Conservation (phyloP, 2,113 vertebrate species). For the Octodon degus region DNA sequence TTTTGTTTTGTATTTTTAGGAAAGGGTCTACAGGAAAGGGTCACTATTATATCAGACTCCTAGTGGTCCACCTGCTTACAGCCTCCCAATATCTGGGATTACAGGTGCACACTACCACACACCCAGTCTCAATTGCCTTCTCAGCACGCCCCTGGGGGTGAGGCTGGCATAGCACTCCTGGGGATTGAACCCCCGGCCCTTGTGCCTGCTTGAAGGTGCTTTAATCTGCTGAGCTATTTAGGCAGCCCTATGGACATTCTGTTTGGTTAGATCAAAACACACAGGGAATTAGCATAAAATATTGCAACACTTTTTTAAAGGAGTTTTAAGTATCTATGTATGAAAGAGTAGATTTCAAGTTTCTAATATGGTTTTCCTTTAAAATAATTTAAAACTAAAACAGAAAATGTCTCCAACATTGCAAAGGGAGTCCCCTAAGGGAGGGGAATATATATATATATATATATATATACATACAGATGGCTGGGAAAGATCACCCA, state of each 20-base stretch:
- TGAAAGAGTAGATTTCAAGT: constrained; percentile 4
- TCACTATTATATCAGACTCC: too few species aligned
- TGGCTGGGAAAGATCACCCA: constrained; percentile 76
- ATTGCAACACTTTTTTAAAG: not conserved
- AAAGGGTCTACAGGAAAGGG: too few species aligned
- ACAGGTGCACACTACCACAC: too few species aligned
- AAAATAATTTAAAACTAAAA: constrained; percentile 72
- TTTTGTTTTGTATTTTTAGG: too few species aligned
- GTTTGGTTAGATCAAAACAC: constrained; percentile 8
- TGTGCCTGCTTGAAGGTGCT: too few species aligned
- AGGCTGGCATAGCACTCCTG: too few species aligned
- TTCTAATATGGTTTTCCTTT: constrained; percentile 64
- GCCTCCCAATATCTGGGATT: too few species aligned
- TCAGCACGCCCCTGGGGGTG: too few species aligned
- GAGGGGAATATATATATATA: not conserved
- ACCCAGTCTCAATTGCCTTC: too few species aligned
- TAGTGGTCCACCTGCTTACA: too few species aligned
- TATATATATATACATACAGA: constrained; percentile 62
- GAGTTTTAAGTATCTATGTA: constrained; percentile 10
- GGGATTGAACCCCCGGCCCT: too few species aligned
- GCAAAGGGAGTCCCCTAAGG: constrained; percentile 76
- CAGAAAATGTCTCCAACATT: constrained; percentile 71
- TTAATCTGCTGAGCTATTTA: too few species aligned
- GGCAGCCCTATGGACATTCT: not conserved
- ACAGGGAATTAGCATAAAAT: not conserved